These are phyloP conservation scores for Stenurella melanura DNA, from an alignment of 2,888 invertebrate species.

Conservation along the genomic window DNA sequence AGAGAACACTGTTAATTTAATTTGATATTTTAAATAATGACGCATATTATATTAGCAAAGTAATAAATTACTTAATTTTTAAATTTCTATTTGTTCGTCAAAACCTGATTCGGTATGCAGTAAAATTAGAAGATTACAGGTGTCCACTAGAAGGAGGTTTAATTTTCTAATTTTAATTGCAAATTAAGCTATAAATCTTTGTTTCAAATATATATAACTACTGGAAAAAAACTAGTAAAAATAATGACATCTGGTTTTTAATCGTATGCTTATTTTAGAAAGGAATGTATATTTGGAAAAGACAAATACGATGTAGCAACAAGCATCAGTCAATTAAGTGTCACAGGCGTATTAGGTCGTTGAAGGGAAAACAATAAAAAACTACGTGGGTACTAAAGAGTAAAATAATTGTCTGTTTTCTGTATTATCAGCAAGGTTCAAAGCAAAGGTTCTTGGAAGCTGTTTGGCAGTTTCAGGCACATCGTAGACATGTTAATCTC, in stretches of 20 bases:
- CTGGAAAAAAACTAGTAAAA: not conserved
- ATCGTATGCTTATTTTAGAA: not conserved
- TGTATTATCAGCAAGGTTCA: too few species aligned
- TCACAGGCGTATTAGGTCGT: too few species aligned
- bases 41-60: conserved; percentile 12
- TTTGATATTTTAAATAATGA: conserved; percentile 24
- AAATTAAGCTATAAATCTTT: conserved; percentile 17
- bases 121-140: conserved; percentile 28
- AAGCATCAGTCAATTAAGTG: not conserved
- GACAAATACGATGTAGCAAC: not conserved
- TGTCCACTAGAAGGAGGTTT: conserved; percentile 13
- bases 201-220: not conserved
- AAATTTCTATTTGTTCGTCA: conserved; percentile 22
- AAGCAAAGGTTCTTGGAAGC: too few species aligned
- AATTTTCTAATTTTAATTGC: conserved; percentile 19
- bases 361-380: too few species aligned
- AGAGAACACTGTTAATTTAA: conserved; percentile 5
- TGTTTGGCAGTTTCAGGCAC: too few species aligned
- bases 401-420: too few species aligned
- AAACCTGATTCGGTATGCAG: conserved; percentile 14
- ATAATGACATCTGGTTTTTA: not conserved
- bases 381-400: too few species aligned
- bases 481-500: too few species aligned
- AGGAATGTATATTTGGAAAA: not conserved
- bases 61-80: conserved; percentile 20